Evolutionary conservation across 1,140 invertebrate species (phyloP).

Genomic region (Aphaenogaster rudis): DNA sequence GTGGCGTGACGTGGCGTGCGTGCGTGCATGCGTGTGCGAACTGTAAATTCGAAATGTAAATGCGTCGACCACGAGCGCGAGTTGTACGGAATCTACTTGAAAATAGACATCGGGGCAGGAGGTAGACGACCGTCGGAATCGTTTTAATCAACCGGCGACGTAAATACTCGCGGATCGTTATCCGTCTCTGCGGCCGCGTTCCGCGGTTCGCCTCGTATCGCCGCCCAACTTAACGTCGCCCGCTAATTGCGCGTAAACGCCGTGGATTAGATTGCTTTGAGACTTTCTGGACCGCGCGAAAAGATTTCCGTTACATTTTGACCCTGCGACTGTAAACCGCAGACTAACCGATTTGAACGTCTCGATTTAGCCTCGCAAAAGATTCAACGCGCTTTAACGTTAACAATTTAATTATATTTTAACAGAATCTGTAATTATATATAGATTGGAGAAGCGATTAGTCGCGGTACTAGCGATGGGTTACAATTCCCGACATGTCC

Average conservation of each 20-base stretch:
- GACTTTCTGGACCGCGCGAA: neutral
- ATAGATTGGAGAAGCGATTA: neutral
- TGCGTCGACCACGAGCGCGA: neutral
- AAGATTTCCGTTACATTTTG: neutral
- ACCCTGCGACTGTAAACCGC: neutral
- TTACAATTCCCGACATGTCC: neutral
- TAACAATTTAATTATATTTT: neutral
- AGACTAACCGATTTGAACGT: neutral
- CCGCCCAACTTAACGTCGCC: conserved; percentile 14
- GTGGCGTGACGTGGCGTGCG: conserved; percentile 10
- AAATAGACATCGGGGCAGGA: conserved; percentile 67
- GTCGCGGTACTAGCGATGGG: neutral
- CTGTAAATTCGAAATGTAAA: conserved; percentile 69
- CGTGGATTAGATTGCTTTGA: conserved; percentile 42
- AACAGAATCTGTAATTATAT: neutral
- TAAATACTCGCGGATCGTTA: conserved; percentile 61
- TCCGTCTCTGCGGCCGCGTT: conserved; percentile 42
- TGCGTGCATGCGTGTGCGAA: conserved; percentile 34
- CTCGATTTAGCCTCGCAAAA: neutral
- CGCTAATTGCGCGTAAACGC: conserved; percentile 49
- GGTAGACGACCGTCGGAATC: conserved; percentile 71
- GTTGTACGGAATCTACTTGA: conserved; percentile 63
- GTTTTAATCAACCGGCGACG: conserved; percentile 58
- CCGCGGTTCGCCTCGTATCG: conserved; percentile 36
- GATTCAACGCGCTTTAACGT: neutral